A percentile compares a stretch with the other conserved stretches of the same genome.
Conservation (phyloP, 1,140 invertebrate genomes). For the Hyposmocoma kahamanoa region DNA sequence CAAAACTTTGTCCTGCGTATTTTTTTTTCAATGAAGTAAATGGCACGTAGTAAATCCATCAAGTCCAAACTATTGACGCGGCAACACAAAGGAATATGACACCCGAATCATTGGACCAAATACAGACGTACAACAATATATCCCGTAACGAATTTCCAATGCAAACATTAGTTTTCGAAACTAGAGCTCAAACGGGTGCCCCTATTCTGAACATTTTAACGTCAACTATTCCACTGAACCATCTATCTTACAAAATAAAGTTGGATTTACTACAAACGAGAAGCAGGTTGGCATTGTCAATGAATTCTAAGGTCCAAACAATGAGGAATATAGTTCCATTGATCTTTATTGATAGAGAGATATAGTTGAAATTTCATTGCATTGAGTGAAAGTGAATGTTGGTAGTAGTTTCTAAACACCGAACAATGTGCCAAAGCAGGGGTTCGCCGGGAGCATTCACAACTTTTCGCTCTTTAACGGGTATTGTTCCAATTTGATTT, state of each 20-base stretch:
- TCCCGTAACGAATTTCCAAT: constrained; percentile 68
- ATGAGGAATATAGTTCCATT: no score
- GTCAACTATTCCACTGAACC: no score
- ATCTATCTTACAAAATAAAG: no score
- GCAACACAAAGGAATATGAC: constrained; percentile 13
- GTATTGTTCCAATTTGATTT: constrained; percentile 71
- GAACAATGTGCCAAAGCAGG: constrained; percentile 49
- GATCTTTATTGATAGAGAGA: no score
- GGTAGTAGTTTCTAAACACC: no score
- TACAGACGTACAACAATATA: constrained; percentile 43
- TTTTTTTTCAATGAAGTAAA: background rate
- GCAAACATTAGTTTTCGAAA: constrained; percentile 64
- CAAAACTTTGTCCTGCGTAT: background rate
- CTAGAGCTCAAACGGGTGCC: constrained; percentile 54
- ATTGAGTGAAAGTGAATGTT: no score
- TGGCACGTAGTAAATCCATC: background rate
- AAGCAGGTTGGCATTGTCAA: no score
- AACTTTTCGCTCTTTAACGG: constrained; percentile 69
- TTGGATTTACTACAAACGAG: no score
- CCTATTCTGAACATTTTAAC: no score
- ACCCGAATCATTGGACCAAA: constrained; percentile 43
- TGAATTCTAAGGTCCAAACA: no score
- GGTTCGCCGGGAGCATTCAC: constrained; percentile 69
- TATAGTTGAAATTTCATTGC: no score
- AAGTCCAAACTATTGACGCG: background rate